Evolutionary conservation across 2,113 vertebrate genomes (phyloP).

Genomic region (Lepisosteus oculatus): DNA sequence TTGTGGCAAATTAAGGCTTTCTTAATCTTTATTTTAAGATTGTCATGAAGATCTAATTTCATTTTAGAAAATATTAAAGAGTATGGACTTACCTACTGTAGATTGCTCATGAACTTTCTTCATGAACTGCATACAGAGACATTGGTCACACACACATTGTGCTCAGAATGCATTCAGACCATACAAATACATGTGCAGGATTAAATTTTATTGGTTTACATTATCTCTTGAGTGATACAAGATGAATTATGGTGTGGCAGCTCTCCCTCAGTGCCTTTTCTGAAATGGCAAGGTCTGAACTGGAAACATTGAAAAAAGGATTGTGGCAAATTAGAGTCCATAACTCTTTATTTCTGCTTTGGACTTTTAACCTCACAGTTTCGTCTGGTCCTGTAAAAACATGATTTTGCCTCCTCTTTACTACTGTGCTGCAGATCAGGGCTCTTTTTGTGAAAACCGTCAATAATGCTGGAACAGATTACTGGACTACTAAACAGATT

Average conservation of each 20-base stretch:
- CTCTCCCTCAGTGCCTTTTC: not conserved
- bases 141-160: too few species aligned
- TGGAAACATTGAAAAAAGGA: slow-evolving; percentile 11
- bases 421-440: not conserved
- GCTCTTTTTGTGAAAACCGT: slow-evolving; percentile 12
- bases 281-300: slow-evolving; percentile 2
- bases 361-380: slow-evolving; percentile 19
- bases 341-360: slow-evolving; percentile 33
- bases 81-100: too few species aligned
- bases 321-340: slow-evolving; percentile 10
- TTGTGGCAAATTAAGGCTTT: too few species aligned
- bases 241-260: not conserved
- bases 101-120: too few species aligned
- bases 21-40: too few species aligned
- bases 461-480: slow-evolving; percentile 23
- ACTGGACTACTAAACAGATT: slow-evolving; percentile 31
- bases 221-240: slow-evolving; percentile 22
- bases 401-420: slow-evolving; percentile 23
- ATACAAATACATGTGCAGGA: too few species aligned
- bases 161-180: too few species aligned
- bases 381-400: slow-evolving; percentile 26
- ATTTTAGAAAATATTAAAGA: too few species aligned
- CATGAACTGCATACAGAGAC: too few species aligned
- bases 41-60: too few species aligned
- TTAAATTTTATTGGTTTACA: slow-evolving; percentile 21